Base-by-base conservation (phyloP, 2,888 invertebrate genomes). In the Macropis europaea region DNA sequence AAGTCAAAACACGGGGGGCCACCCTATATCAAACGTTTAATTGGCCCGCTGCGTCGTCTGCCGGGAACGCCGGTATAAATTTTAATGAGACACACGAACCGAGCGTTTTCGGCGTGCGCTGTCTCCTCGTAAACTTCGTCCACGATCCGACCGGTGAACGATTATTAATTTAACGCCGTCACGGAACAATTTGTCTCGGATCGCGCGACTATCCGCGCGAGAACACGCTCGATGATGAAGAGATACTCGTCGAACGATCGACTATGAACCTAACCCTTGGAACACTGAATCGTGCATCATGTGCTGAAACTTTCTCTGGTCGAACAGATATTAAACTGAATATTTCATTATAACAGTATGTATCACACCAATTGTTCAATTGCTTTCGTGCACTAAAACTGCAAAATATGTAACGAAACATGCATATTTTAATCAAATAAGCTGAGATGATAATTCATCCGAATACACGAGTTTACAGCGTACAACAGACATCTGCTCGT, bases 11-110 rank as follows among this genome's bases (percentile, higher is more conserved):
- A 77, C 45, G 30, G 64, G 36, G 64, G 40, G 11, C 48, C 61
- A 60, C 45, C 54, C 62, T 72, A 76, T 76, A 82, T 82, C 77
- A 76, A 77, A 76, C 57, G 66, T 76, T 83, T 80, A 84, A 84
- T 82, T 82, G 81, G 76, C 38, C n/a, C 61, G 75, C 66, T 63
- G 61, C 77, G 57, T 73, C 67, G 73, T 47, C 45, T 15, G 66
- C 28, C 43, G 63, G 70, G 76, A 72, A 78, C 72, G 71, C 48
- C 48, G 38, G 43, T 64, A 72, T 81, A 77, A 82, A 83, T 83
- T n/a, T 76, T 70, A 75, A 80, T 64, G 64, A 63, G 76, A 77
- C 75, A 72, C 52, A 42, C 32, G 11, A 24, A n/a, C 52, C 19
- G 17, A 22, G 34, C 38, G 59, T 50, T 19, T 36, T 19, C 53